A percentile compares a stretch with the other conserved stretches of the same genome.
Conservation (phyloP, 2,888 invertebrate genomes). For the Hartigia nigra region DNA sequence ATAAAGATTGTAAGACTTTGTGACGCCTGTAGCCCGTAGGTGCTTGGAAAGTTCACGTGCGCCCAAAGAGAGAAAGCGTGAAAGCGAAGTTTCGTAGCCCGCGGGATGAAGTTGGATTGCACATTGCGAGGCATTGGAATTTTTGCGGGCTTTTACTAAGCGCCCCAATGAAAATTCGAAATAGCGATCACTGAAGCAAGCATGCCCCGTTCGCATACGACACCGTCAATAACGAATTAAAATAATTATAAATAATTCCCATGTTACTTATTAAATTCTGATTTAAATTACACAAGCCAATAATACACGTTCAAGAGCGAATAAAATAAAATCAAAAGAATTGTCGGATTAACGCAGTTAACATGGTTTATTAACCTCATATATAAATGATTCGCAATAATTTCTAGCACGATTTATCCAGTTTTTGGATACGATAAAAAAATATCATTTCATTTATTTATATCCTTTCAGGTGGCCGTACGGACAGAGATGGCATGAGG, state of each 20-base stretch:
- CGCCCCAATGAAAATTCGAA: too few relatives aligned
- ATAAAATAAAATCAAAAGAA: background rate
- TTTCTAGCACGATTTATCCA: background rate
- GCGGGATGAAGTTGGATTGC: background rate
- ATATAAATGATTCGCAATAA: background rate
- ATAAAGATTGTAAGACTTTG: background rate
- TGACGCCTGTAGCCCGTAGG: background rate
- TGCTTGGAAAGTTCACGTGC: background rate
- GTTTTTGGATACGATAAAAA: background rate
- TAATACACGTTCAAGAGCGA: background rate
- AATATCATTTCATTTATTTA: background rate
- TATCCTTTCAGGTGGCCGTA: slow-evolving; percentile 54
- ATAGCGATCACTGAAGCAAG: too few relatives aligned
- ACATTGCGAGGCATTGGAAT: background rate
- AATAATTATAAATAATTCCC: too few relatives aligned
- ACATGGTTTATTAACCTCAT: background rate
- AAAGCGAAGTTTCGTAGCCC: background rate
- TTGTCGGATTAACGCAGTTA: background rate
- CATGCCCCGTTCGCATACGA: too few relatives aligned
- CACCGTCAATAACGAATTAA: too few relatives aligned
- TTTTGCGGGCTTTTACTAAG: background rate
- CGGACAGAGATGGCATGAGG: slow-evolving; percentile 65
- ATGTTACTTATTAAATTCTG: background rate
- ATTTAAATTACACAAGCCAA: background rate
- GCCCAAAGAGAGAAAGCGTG: background rate